Conservation (phyloP, 2,888 invertebrate genomes). For the Callyntrura guangdongensis region DNA sequence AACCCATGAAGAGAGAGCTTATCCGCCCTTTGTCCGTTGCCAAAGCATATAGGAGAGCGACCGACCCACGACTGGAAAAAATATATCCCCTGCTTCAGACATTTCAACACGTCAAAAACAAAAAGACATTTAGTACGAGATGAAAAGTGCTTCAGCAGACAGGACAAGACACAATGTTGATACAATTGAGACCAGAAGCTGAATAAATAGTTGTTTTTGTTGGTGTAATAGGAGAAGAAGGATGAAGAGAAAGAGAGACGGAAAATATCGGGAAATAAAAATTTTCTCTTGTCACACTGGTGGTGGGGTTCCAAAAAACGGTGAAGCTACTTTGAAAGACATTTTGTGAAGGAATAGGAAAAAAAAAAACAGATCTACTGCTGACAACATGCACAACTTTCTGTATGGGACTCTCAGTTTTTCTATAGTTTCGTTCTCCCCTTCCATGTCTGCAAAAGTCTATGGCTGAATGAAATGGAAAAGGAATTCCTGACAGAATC, state of each 20-base stretch:
- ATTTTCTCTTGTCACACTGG: constrained; percentile 62
- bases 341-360: constrained; percentile 39
- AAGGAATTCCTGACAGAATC: constrained; percentile 66
- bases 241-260: too few relatives aligned
- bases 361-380: constrained; percentile 32
- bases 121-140: constrained; percentile 49
- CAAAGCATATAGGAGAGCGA: background rate
- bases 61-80: background rate
- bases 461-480: background rate
- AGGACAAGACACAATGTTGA: constrained; percentile 61
- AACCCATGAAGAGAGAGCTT: background rate
- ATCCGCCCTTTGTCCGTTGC: background rate
- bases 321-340: constrained; percentile 67
- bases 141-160: constrained; percentile 55
- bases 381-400: constrained; percentile 28
- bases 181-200: constrained; percentile 70
- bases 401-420: background rate
- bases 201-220: constrained; percentile 62
- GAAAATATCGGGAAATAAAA: constrained; percentile 61
- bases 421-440: constrained; percentile 39
- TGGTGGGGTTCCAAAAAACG: constrained; percentile 54
- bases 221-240: constrained; percentile 29
- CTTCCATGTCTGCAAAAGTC: constrained; percentile 26
- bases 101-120: constrained; percentile 75
- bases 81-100: constrained; percentile 22